Evolutionary conservation across 35 echinoderm and acorn worm species (phyloP), one percentile per base, ranked within the genome.

Genomic region (Patiria miniata): DNA sequence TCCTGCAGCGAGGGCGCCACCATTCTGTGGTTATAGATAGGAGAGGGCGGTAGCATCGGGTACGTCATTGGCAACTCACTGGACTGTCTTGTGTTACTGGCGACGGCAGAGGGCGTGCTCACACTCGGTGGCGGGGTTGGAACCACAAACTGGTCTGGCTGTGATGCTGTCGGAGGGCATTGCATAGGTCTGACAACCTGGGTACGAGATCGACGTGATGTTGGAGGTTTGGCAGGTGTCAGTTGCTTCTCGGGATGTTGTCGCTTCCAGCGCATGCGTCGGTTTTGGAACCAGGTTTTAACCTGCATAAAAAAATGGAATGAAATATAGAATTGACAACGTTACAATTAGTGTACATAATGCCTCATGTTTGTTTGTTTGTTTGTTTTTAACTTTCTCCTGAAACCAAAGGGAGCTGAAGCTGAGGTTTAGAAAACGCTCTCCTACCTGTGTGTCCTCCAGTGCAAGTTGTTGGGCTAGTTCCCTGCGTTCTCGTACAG

Each of bases 271-370:
- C 68, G 69, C 84, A 86, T 86, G 12, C 84, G 57, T 8, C 84
- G 84, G 33, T 86, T 86, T 77, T 86, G 84, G 44, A 86, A 86
- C 84, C 84, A 86, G 33, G 57, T 86, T 86, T 86, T 86, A 8
- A 86, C 68, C 84, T 86, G 42, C 9, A 55, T 21, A 84, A 37
- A 37, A 60, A 36, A 10, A 39, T 32, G 23, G 5, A 84, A 34
- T 58, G 5, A 60, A n/a, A 60, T 60, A n/a, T 18, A n/a, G 57
- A n/a, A 60, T 26, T 60, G 57, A 60, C 17, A 60, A n/a, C 15
- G 54, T 1, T 57, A n/a, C n/a, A n/a, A n/a, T n/a, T n/a, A n/a
- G n/a, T n/a, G n/a, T n/a, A n/a, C n/a, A n/a, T n/a, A n/a, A n/a
- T n/a, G n/a, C n/a, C n/a, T n/a, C n/a, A n/a, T n/a, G n/a, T n/a